Evolutionary conservation across 2,797 vertebrate species (phyloP), one percentile per base, ranked within the genome.

Genomic region (Pantherophis vulpinus): DNA sequence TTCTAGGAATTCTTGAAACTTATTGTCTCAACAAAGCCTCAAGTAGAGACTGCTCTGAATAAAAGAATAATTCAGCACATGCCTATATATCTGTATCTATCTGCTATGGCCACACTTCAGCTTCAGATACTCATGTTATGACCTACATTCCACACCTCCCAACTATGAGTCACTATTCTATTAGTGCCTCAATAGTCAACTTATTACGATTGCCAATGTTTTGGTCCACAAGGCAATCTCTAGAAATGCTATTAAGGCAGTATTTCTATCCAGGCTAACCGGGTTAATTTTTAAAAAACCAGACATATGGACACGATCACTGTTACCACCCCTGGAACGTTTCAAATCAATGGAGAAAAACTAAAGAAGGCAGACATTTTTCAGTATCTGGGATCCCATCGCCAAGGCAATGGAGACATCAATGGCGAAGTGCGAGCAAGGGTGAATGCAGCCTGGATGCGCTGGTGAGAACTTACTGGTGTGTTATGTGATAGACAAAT

Each of bases 241-340:
- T 88, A 93, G 86, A 95, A 96, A 95, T 93, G 91, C 94, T 95
- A 90, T 95, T 86, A 94, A 32, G 56, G 61, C 88, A 93, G 93
- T 91, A 95, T 63, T 95, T 94, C 89, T 89, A 83, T 74, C 83
- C 86, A 88, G 11, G 32, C 59, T 89, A 93, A 95, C 91, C 94
- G 90, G 0, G 83, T 91, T 95, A 93, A 93, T 92, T 95, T 94
- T 29, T 11, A 94, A 91, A 10, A 54, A 54, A 54, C 93, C 86
- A 94, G 93, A 93, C 96, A 95, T 87, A 93, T 86, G 95, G 94
- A 91, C 47, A 37, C 66, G 74, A 86, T 29, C 2, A 61, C 92
- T 42, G 86, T 90, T 56, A 86, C 58, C 56, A 58, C 4, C 56
- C 56, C 56, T 58, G 56, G 16, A 58, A 58, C 5, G 16, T 16